A percentile compares a stretch with the other conserved stretches of the same genome.
phyloP scores from a whole-genome alignment of 2,888 invertebrate species.

The Thecocarcelia acutangulata region DNA sequence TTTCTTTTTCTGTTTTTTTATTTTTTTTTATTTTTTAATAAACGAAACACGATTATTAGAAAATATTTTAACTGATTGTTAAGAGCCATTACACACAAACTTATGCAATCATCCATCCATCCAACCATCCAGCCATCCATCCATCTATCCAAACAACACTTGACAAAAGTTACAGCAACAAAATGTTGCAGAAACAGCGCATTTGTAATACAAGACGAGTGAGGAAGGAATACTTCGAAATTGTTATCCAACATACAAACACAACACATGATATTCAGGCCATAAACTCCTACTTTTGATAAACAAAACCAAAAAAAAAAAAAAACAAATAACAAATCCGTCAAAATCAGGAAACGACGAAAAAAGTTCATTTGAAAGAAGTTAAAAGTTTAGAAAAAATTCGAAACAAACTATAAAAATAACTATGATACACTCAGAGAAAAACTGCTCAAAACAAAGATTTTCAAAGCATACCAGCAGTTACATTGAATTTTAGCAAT shows the following conservation, averaged over 20 bases:
- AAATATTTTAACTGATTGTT: conserved; percentile 69
- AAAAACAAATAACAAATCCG: conserved; percentile 48
- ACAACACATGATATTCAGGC: not conserved
- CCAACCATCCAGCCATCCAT: conserved; percentile 16
- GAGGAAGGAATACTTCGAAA: conserved; percentile 39
- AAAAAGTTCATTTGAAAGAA: conserved; percentile 54
- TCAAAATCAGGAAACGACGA: conserved; percentile 39
- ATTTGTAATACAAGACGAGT: conserved; percentile 54
- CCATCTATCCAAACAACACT: conserved; percentile 38
- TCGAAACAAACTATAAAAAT: conserved; percentile 23
- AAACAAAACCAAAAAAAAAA: conserved; percentile 9
- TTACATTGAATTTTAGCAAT: too few relatives aligned
- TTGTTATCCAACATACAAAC: conserved; percentile 14
- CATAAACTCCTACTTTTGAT: conserved; percentile 1
- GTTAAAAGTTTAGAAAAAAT: conserved; percentile 41
- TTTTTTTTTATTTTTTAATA: conserved; percentile 16
- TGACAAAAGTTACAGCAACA: conserved; percentile 61
- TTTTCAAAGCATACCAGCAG: not conserved
- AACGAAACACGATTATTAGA: conserved; percentile 67
- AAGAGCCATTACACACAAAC: conserved; percentile 50
- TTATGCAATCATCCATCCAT: conserved; percentile 25
- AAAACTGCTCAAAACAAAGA: not conserved
- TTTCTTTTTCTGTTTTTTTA: conserved; percentile 1
- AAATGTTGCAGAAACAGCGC: conserved; percentile 57
- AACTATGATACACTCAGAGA: conserved; percentile 33